Evolutionary conservation across 1,140 invertebrate genomes (phyloP), one percentile per base, ranked within the genome.

Genomic region (Neodiprion virginianus): DNA sequence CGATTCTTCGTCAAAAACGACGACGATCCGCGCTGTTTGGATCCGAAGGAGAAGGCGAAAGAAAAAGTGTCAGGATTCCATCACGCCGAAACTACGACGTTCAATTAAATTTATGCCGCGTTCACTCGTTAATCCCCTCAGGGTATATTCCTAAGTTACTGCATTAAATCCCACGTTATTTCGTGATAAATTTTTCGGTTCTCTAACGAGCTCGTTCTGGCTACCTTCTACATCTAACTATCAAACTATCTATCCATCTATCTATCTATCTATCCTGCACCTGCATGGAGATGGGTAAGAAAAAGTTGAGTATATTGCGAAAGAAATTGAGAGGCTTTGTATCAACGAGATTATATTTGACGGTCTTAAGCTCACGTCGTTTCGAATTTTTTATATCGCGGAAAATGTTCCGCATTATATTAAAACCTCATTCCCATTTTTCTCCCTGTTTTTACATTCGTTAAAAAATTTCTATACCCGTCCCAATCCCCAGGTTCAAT

Each of bases 91-190:
- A 21, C 17, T 21, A 21, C 28, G n/a, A 61, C 8, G 53, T 14
- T 61, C 53, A 61, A 61, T 61, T 61, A 61, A 61, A 61, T 14
- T 61, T 61, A 61, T 61, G 53, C 53, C 53, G 53, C 53, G 53
- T 8, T 5, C 11, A 5, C 53, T 61, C n/a, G n/a, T 12, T 4
- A 12, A 14, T 12, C 3, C 53, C 28, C 28, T 40, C 28, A 40
- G 28, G 28, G 28, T 40, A 40, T 40, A 40, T 3, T 40, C 5
- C 53, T 7, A 61, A 17, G 53, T 14, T 61, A 17, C 53, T 61
- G 28, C 28, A 61, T 61, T 14, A 61, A 61, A 61, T 14, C 53
- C n/a, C 5, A 40, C 53, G 53, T 61, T 61, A 61, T 61, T 61
- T 8, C 53, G 53, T 61, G 53, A 61, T 61, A 61, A 61, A 61